phyloP scores from a whole-genome alignment of 2,888 invertebrate species.

The Aradus depressus region DNA sequence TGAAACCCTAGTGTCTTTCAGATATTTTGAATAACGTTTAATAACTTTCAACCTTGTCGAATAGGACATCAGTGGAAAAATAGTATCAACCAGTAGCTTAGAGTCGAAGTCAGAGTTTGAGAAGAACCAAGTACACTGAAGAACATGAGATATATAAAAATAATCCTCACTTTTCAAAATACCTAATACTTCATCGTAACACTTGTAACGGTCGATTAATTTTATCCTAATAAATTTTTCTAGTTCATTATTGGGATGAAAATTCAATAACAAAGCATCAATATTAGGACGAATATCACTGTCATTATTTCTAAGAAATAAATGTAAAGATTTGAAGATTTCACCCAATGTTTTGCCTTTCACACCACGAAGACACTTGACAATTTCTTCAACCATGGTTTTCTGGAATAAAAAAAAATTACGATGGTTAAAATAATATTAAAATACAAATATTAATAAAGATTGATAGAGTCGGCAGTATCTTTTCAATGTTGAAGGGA shows the following conservation, averaged over 20 bases:
- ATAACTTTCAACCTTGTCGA: slow-evolving; percentile 19
- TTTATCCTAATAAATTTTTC: slow-evolving; percentile 8
- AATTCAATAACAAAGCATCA: not conserved
- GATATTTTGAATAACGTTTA: slow-evolving; percentile 19
- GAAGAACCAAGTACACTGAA: slow-evolving; percentile 25
- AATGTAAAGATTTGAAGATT: not conserved
- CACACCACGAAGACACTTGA: too few relatives aligned
- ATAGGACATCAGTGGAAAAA: slow-evolving; percentile 19
- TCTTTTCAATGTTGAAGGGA: too few relatives aligned
- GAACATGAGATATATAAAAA: slow-evolving; percentile 10
- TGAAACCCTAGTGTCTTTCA: slow-evolving; percentile 18
- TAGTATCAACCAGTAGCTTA: slow-evolving; percentile 5
- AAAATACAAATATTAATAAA: too few relatives aligned
- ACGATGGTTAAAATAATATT: too few relatives aligned
- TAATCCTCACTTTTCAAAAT: slow-evolving; percentile 16
- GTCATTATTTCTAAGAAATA: not conserved
- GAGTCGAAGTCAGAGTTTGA: slow-evolving; percentile 7
- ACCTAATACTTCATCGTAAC: slow-evolving; percentile 9
- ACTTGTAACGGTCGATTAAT: slow-evolving; percentile 18
- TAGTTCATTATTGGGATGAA: not conserved
- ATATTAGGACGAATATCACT: not conserved
- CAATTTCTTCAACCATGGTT: too few relatives aligned
- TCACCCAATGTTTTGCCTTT: not conserved
- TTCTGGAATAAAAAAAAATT: too few relatives aligned
- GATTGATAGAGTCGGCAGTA: too few relatives aligned